Conservation (phyloP, 2,113 vertebrate genomes). For the mouse (Mus musculus) region GRCm39 chr9:40023001-40023500, state of each 20-base stretch:
- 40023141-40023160: background rate
- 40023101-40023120: background rate
- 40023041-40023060: background rate
- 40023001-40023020: background rate
- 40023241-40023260: background rate
- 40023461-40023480: background rate
- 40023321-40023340: too few relatives aligned
- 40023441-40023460: background rate
- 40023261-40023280: background rate
- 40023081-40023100: background rate
- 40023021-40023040: background rate
- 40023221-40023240: background rate
- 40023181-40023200: background rate
- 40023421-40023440: background rate
- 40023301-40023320: background rate
- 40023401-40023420: background rate
- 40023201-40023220: background rate
- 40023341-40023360: background rate
- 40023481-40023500: background rate
- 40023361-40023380: background rate
- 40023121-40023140: background rate
- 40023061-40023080: background rate
- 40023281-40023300: background rate
- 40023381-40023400: background rate
- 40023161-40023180: background rate